Evolutionary conservation across 1,140 invertebrate genomes (phyloP), one percentile per base, ranked within the genome.

Genomic region (Melanaphis sacchari): DNA sequence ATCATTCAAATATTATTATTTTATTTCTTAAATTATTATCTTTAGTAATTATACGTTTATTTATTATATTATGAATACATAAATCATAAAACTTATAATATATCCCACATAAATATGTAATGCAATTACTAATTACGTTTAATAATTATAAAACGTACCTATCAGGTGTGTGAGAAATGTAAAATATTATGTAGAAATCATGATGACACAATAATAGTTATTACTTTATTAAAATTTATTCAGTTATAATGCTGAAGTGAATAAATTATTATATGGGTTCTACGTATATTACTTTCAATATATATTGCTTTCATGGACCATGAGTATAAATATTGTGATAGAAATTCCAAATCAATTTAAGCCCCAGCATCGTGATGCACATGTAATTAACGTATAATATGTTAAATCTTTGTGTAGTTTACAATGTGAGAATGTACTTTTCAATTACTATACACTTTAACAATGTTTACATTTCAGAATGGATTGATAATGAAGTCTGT

Each of bases 401-500:
- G 59, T 76, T n/a, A n/a, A 76, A 76, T 18, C n/a, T 4, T 76
- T 18, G 31, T 15, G n/a, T n/a, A 76, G 31, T 36, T 76, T 76
- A 18, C 31, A 18, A n/a, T 18, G 36, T 76, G n/a, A 18, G 1
- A n/a, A 76, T 76, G 15, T n/a, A 5, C 15, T 76, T 76, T n/a
- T 76, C 15, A 76, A n/a, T 36, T n/a, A 76, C 59, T 76, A 76
- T 76, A 15, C 5, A 76, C 6, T 76, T 76, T 76, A 76, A 76
- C 59, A 76, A 76, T 82, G 7, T 82, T 82, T 88, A 88, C n/a
- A 49, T 88, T 89, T 90, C 52, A 90, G 89, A 90, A 90, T 90
- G 89, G 89, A 90, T 66, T 90, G 89, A 90, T 59, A 90, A 90
- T 90, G 89, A 66, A 90, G 89, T 43, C 52, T 8, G 38, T 41